Evolutionary conservation across 2,113 vertebrate species (phyloP).

Genomic region (Alaudala cheleensis): DNA sequence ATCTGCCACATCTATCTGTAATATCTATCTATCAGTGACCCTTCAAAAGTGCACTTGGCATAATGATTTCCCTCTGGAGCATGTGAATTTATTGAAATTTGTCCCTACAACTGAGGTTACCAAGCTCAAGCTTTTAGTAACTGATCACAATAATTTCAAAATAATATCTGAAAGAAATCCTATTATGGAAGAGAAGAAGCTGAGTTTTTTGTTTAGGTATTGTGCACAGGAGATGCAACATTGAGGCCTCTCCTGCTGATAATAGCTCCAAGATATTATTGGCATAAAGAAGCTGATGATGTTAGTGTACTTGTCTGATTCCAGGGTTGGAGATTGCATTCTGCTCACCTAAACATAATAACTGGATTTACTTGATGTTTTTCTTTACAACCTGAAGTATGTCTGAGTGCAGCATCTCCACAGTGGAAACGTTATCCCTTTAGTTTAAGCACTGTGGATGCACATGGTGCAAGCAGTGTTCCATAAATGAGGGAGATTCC

Average conservation of each 20-base stretch:
- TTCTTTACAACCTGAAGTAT: not conserved
- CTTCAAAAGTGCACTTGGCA: not conserved
- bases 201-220: not conserved
- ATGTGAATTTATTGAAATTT: not conserved
- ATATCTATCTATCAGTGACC: not conserved
- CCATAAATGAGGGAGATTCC: not conserved
- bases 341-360: not conserved
- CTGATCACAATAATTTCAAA: not conserved
- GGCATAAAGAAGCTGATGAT: not conserved
- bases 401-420: not conserved
- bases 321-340: not conserved
- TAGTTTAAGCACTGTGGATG: not conserved
- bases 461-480: not conserved
- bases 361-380: not conserved
- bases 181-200: not conserved
- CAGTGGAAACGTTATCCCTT: not conserved
- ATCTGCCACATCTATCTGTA: not conserved
- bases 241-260: not conserved
- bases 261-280: not conserved
- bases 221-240: not conserved
- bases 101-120: not conserved
- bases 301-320: not conserved
- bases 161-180: not conserved
- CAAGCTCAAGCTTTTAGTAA: not conserved
- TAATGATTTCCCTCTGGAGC: not conserved